These are phyloP conservation scores for Cardiocondyla obscurior DNA, from an alignment of 1,140 invertebrate genomes.

Conservation along the genomic window DNA sequence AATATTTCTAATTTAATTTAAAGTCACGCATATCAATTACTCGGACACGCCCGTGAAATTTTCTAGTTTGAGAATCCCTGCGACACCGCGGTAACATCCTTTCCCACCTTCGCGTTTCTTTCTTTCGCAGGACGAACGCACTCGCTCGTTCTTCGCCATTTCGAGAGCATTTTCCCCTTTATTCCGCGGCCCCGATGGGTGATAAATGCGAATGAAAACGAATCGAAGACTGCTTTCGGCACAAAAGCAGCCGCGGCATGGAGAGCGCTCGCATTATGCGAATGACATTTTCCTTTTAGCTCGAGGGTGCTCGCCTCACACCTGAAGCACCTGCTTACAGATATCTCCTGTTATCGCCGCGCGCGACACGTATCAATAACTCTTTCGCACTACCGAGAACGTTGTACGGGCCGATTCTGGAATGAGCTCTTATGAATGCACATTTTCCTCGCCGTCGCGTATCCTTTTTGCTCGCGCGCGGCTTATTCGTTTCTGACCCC, in stretches of 20 bases:
- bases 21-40: background rate
- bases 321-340: constrained; percentile 13
- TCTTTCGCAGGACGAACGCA: constrained; percentile 29
- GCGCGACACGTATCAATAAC: constrained; percentile 26
- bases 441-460: too few species aligned
- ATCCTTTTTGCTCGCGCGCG: background rate
- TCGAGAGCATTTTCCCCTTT: constrained; percentile 30
- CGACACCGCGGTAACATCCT: background rate
- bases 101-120: constrained; percentile 12
- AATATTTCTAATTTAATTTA: background rate
- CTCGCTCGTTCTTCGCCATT: constrained; percentile 23
- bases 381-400: background rate
- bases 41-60: background rate
- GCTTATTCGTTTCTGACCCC: background rate
- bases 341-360: constrained; percentile 15
- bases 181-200: constrained; percentile 30
- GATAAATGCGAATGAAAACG: constrained; percentile 56
- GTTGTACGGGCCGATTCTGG: background rate
- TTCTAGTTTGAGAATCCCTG: constrained; percentile 14
- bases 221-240: constrained; percentile 48
- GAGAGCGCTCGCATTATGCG: constrained; percentile 32
- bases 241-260: constrained; percentile 21
- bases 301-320: background rate
- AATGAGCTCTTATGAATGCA: background rate
- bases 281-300: constrained; percentile 56